Evolutionary conservation across 1,140 invertebrate genomes (phyloP), one percentile per base, ranked within the genome.

Genomic region (Triops cancriformis): DNA sequence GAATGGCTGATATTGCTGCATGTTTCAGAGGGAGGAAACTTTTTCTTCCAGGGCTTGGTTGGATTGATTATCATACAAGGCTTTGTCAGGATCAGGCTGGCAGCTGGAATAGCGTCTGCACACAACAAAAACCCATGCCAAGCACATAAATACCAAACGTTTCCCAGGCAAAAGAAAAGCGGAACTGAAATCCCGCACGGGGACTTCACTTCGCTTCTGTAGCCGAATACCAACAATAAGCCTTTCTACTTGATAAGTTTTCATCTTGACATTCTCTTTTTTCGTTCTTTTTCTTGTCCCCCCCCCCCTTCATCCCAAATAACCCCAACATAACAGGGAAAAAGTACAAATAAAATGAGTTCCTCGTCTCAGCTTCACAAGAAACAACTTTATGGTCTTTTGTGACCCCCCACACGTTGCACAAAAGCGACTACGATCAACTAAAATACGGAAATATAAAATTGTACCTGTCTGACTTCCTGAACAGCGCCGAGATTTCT

Each of bases 401-500:
- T 64, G 0, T 64, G 3, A 45, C 14, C 51, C 31, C 31, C 31
- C 31, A 37, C n/a, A 64, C 6, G 51, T 64, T n/a, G 23, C 51
- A 64, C 51, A 64, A 64, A 64, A 64, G 51, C 51, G 51, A 4
- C 51, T 64, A 64, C 51, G 18, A 64, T 64, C 14, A 64, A 64
- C 51, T 64, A 64, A 23, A 64, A 64, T n/a, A 64, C 5, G 51
- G 23, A 64, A 37, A 37, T 37, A 64, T 64, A 64, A 64, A 64
- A 64, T 64, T 23, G n/a, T 78, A 78, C 77, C 77, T 37, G 26
- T 78, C 77, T 28, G 26, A 27, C 72, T 92, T 91, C 82, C 92
- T 89, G 89, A 97, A 97, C 82, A 96, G 87, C 80, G 93, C 93
- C 83, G 94, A 88, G 84, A 98, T 98, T 86, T 99, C 96, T 88